Base-by-base conservation (phyloP, 2,113 vertebrate genomes). In the Tamias sibiricus region DNA sequence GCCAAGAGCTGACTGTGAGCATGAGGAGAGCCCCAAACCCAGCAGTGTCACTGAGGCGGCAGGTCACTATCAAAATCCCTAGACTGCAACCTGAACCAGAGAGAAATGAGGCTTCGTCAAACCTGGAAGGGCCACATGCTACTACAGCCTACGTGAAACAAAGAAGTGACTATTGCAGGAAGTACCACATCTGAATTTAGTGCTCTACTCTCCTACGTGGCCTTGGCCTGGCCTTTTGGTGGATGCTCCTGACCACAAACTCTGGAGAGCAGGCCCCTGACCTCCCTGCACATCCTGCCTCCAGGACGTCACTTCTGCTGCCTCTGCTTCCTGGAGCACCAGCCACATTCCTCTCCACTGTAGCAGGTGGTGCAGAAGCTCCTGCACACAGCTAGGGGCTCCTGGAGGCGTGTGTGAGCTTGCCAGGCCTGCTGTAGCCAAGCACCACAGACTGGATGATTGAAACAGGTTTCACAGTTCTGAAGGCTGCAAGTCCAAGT, bases 361-460 rank as follows among this genome's bases (percentile, higher is more conserved):
- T 20, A 57, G 20, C 17, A 57, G 5, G 64, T 8, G 11, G 64
- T 13, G 64, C n/a, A 3, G 19, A 42, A 42, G 10, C 20, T 26
- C 14, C 35, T 19, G 32, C 64, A 24, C 17, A 2, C 19, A 28
- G 35, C 54, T 11, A 2, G 74, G 14, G 62, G 40, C 37, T 35
- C 32, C 66, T 69, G 66, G 32, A n/a, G 66, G 35, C 17, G 35
- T 26, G 59, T 8, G 59, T 26, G 59, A 62, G 59, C 59, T 57
- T 26, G 66, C 66, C 66, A 19, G 35, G 4, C 32, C 66, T 69
- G 59, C 66, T 69, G 66, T 69, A n/a, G 30, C 59, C 13, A 37
- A 69, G 40, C 4, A 6, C 12, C 10, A 47, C 20, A 62, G 20
- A 16, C 16, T 0, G 4, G 16, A 0, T 2, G 47, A 32, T 40